phyloP scores from a whole-genome alignment of 2,113 vertebrate species.

The Corvus moneduloides region DNA sequence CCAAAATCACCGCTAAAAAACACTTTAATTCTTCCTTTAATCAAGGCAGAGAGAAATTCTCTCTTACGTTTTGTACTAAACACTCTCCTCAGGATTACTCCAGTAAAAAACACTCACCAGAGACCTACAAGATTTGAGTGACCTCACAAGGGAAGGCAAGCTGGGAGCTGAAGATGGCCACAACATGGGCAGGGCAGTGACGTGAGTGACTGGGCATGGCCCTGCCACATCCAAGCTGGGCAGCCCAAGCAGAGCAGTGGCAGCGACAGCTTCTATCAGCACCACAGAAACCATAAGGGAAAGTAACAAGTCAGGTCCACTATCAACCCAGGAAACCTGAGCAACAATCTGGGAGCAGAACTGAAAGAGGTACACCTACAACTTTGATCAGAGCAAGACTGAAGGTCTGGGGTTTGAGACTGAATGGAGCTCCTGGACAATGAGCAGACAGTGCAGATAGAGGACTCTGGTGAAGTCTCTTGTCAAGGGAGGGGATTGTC shows the following conservation, averaged over 20 bases:
- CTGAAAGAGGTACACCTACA: neutral
- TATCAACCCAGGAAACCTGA: neutral
- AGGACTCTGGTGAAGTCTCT: neutral
- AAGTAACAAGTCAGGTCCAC: neutral
- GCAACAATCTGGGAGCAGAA: neutral
- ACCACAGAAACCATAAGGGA: neutral
- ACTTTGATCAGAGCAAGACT: neutral
- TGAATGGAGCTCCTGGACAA: neutral
- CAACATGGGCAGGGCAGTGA: neutral
- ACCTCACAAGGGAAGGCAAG: neutral
- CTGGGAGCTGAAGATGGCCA: neutral
- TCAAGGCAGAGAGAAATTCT: neutral
- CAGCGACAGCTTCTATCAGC: neutral
- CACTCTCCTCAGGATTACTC: neutral
- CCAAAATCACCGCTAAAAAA: neutral
- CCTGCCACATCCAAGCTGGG: neutral
- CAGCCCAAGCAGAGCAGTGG: neutral
- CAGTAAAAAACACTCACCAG: neutral
- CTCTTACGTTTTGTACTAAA: neutral
- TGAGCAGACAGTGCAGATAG: neutral
- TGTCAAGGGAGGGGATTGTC: neutral
- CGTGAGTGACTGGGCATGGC: accelerated
- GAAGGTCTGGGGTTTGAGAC: neutral
- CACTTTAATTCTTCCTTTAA: neutral
- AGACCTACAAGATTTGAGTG: neutral